A percentile compares a stretch with the other conserved stretches of the same genome.
These are phyloP conservation scores for Grammomys dolichurus DNA, from an alignment of 2,113 vertebrate species.

Conservation along the genomic window DNA sequence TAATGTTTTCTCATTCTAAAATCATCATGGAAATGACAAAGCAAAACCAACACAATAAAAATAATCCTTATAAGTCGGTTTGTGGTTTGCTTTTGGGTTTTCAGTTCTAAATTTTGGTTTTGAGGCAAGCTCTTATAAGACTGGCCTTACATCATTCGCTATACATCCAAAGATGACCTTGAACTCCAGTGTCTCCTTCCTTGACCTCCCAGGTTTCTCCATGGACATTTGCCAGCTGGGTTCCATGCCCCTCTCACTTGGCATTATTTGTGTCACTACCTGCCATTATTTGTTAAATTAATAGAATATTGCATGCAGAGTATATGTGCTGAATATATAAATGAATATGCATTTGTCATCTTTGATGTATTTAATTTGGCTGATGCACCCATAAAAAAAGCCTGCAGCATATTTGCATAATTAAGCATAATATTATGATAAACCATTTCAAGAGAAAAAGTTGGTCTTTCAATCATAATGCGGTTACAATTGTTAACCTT, in stretches of 20 bases:
- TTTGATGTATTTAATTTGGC: conserved; percentile 79
- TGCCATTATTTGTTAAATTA: conserved; percentile 69
- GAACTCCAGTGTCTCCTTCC: not conserved
- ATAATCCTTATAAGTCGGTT: not conserved
- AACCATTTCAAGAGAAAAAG: conserved; percentile 71
- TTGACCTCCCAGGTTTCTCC: not conserved
- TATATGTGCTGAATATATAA: conserved; percentile 73
- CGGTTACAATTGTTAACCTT: conserved; percentile 70
- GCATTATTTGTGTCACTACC: conserved; percentile 41
- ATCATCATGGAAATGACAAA: not conserved
- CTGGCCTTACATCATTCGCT: not conserved
- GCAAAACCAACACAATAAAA: conserved; percentile 29
- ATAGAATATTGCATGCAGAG: conserved; percentile 54
- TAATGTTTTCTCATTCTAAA: conserved; percentile 23
- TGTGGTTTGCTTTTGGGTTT: not conserved
- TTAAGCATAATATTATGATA: conserved; percentile 83
- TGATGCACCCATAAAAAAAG: conserved; percentile 75
- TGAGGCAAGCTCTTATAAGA: not conserved
- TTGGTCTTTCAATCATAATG: conserved; percentile 70
- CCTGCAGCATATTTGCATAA: conserved; percentile 79
- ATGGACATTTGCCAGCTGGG: not conserved
- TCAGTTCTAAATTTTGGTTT: not conserved
- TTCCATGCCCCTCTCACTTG: not conserved
- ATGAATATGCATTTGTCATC: conserved; percentile 81
- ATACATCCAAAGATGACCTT: not conserved